These are phyloP conservation scores for Atractosteus spatula DNA, from an alignment of 2,113 vertebrate genomes.

Conservation along the genomic window DNA sequence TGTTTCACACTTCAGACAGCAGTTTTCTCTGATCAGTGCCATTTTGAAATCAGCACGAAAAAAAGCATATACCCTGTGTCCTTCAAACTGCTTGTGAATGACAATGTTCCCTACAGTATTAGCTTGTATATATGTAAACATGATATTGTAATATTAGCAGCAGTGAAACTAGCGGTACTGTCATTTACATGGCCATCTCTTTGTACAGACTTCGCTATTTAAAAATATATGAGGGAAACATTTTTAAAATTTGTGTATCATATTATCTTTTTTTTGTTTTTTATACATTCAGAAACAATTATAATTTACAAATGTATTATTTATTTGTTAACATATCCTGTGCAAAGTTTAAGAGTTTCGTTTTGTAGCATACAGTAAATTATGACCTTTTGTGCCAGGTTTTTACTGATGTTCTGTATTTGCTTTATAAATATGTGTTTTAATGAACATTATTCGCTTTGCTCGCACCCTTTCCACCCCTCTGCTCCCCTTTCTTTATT, in stretches of 20 bases:
- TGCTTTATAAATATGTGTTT: slow-evolving; percentile 70
- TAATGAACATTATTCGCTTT: slow-evolving; percentile 69
- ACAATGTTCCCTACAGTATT: slow-evolving; percentile 70
- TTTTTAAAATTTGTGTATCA: slow-evolving; percentile 63
- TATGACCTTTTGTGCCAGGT: slow-evolving; percentile 70
- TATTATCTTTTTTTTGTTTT: slow-evolving; percentile 65
- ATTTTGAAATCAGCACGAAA: slow-evolving; percentile 37
- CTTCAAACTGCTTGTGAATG: slow-evolving; percentile 57
- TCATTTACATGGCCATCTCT: slow-evolving; percentile 80
- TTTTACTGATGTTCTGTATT: slow-evolving; percentile 77
- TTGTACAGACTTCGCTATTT: slow-evolving; percentile 83
- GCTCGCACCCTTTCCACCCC: slow-evolving; percentile 42
- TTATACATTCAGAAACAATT: slow-evolving; percentile 60
- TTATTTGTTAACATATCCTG: slow-evolving; percentile 88
- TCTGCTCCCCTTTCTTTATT: slow-evolving; percentile 44
- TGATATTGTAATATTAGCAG: slow-evolving; percentile 78
- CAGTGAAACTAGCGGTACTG: slow-evolving; percentile 75
- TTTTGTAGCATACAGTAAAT: slow-evolving; percentile 76
- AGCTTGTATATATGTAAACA: slow-evolving; percentile 92
- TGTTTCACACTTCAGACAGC: background rate
- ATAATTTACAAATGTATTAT: slow-evolving; percentile 79
- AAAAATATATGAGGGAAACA: slow-evolving; percentile 63
- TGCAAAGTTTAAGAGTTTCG: slow-evolving; percentile 51
- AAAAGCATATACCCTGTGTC: slow-evolving; percentile 36
- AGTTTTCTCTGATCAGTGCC: slow-evolving; percentile 32